Base-by-base conservation (phyloP, 2,797 vertebrate species). In the Gymnocypris eckloni region DNA sequence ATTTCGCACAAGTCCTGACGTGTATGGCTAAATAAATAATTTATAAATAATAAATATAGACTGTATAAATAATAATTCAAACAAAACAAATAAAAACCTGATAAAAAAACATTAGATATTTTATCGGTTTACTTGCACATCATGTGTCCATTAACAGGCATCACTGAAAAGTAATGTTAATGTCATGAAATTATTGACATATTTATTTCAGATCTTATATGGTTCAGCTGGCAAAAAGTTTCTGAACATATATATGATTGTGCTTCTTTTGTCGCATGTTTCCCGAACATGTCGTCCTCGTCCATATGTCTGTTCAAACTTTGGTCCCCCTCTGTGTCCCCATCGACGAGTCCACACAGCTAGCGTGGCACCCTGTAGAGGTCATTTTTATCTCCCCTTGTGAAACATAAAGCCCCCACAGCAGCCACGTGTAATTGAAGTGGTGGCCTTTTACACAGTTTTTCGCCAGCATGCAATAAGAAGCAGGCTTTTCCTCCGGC, bases 381-480 rank as follows among this genome's bases (percentile, higher is more conserved):
- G 82, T 83, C 66, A 79, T 69, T 89, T 87, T 83, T 81, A 86
- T 86, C 82, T 71, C 28, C 11, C 82, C 80, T 54, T 56, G 86
- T 89, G 82, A 85, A 88, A 89, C 59, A 79, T 83, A 86, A 86
- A 85, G 85, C 80, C 87, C 84, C 69, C 79, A 77, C 59, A 72
- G 78, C 78, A 86, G 80, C 73, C 73, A 83, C 52, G 52, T 89
- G 86, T 83, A 88, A 85, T 67, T 85, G 54, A 81, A 79, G 78
- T 82, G 82, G 59, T 86, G 82, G 56, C 83, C 76, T 87, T 88
- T 85, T 67, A 72, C 86, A 85, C 41, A 72, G 52, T 82, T 83
- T 80, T 73, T 69, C 66, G 18, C 64, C 59, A 86, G 73, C 22
- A 18, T 7, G 70, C 73, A 67, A 82, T 71, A 82, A 84, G 81